Base-by-base conservation (phyloP, 2,888 invertebrate species). In the Platycnemis pennipes region DNA sequence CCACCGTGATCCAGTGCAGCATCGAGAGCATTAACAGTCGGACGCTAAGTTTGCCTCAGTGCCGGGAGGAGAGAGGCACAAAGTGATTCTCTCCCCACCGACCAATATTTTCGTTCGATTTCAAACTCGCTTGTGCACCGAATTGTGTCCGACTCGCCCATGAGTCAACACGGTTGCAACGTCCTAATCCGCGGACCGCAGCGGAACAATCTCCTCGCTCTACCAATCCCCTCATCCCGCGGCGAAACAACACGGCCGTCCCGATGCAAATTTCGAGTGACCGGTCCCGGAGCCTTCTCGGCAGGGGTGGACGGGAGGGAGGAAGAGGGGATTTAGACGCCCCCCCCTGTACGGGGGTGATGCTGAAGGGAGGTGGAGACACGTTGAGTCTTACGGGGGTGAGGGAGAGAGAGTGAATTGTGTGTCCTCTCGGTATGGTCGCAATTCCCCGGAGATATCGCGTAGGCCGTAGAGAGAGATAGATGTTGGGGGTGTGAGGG, bases 261-360 rank as follows among this genome's bases (percentile, higher is more conserved):
- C 69, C 91, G 91, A 91, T 91, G 91, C 91, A 91, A 91, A 91
- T 91, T 91, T 63, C 44, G 87, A 19, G 16, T 11, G 87, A 87
- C 46, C 53, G 91, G 63, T 26, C 63, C 69, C 63, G 69, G 56
- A 89, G 37, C 42, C 89, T 7, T 49, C 53, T 16, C 53, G 77
- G 77, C 37, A 13, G 13, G 49, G n/a, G n/a, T 19, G 13, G 42
- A 26, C 87, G 5, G 49, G 16, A 31, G 49, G 88, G 46, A 8
- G 22, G 45, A 26, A 11, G 87, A 11, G 45, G 87, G n/a, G n/a
- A n/a, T n/a, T n/a, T n/a, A n/a, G n/a, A n/a, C n/a, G n/a, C n/a
- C n/a, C n/a, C n/a, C n/a, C n/a, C n/a, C n/a, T 37, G 77, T 37
- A 37, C 3, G 13, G 22, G 13, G 37, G 37, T 13, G 3, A 16